phyloP scores from a whole-genome alignment of 1,140 invertebrate species.

The Drosophila ambigua region DNA sequence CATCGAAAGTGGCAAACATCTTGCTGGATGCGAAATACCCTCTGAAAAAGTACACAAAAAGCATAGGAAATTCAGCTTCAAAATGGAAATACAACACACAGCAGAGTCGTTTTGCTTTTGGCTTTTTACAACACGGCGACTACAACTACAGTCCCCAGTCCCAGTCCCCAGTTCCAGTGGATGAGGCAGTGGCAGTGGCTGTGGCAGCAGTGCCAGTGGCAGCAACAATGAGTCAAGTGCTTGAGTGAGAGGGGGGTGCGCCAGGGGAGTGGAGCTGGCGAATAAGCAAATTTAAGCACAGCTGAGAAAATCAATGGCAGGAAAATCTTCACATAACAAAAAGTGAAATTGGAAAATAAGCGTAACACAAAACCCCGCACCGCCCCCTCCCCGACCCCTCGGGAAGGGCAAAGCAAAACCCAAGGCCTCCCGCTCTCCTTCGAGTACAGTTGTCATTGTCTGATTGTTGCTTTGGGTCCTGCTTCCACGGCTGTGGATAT shows the following conservation, averaged over 20 bases:
- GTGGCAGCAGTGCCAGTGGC: background rate
- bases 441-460: slow-evolving; percentile 27
- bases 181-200: background rate
- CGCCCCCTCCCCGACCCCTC: too few relatives aligned
- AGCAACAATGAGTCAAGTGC: slow-evolving; percentile 39
- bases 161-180: too few relatives aligned
- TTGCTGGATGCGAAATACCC: too few relatives aligned
- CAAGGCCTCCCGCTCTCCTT: background rate
- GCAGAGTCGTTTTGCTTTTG: background rate
- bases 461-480: slow-evolving; percentile 52
- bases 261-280: slow-evolving; percentile 15
- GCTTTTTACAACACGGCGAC: slow-evolving; percentile 17
- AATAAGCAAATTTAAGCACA: slow-evolving; percentile 78
- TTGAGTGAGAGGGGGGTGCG: slow-evolving; percentile 2
- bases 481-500: background rate
- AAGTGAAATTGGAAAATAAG: slow-evolving; percentile 80
- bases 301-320: slow-evolving; percentile 71
- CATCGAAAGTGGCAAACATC: too few relatives aligned
- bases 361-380: slow-evolving; percentile 75
- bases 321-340: slow-evolving; percentile 40
- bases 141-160: background rate
- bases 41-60: background rate
- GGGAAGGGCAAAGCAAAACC: too few relatives aligned
- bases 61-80: slow-evolving; percentile 43
- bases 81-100: slow-evolving; percentile 61